A percentile compares a stretch with the other conserved stretches of the same genome.
phyloP scores from a whole-genome alignment of 2,888 invertebrate genomes.

The Lasioglossum villosulum region DNA sequence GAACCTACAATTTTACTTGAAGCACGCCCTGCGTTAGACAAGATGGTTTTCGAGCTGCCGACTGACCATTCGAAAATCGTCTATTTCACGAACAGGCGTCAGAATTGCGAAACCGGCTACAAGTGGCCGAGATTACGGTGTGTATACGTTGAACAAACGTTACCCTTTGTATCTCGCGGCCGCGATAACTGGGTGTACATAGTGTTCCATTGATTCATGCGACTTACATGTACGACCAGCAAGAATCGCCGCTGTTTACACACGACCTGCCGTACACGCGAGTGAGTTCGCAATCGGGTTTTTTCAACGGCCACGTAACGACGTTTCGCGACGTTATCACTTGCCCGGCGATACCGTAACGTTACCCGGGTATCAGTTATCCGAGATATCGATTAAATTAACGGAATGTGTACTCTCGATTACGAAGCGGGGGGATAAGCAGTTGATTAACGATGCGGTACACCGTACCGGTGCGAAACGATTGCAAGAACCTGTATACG shows the following conservation, averaged over 20 bases:
- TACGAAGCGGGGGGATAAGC: neutral
- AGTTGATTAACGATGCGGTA: neutral
- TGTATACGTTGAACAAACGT: conserved; percentile 63
- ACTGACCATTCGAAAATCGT: neutral
- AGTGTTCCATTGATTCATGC: conserved; percentile 9
- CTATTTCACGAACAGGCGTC: neutral
- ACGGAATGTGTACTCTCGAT: conserved; percentile 9
- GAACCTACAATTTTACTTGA: no score
- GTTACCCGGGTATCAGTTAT: conserved; percentile 56
- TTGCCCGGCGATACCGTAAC: conserved; percentile 60
- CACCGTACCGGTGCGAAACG: neutral
- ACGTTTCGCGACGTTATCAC: conserved; percentile 64
- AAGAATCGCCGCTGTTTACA: conserved; percentile 4
- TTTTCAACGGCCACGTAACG: conserved; percentile 57
- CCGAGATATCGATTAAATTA: conserved; percentile 60
- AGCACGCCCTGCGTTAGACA: no score
- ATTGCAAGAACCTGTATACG: neutral
- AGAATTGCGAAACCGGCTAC: conserved; percentile 64
- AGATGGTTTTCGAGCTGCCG: neutral
- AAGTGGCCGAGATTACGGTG: conserved; percentile 58
- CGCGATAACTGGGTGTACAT: conserved; percentile 58
- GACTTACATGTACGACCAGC: neutral
- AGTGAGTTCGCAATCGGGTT: conserved; percentile 33
- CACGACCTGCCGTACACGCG: conserved; percentile 36
- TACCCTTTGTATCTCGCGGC: conserved; percentile 63